Evolutionary conservation across 2,888 invertebrate species (phyloP), one percentile per base, ranked within the genome.

Genomic region (Trachelus troglodyta): DNA sequence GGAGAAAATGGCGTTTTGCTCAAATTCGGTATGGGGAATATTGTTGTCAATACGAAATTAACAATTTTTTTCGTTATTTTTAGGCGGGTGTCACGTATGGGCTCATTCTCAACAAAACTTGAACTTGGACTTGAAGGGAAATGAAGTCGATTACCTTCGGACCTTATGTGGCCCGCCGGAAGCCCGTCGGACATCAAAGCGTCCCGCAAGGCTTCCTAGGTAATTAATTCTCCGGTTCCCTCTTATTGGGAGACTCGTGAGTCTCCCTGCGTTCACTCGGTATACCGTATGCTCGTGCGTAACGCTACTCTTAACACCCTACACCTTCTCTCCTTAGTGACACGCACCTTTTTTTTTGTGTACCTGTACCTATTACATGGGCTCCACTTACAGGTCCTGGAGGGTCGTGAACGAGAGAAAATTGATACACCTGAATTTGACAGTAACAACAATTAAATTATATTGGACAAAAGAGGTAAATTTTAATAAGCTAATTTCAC

Each of bases 151-250:
- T 90, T 89, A 89, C 85, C 86, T 88, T 56, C 85, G 87, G 85
- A 87, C 86, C 86, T 89, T 87, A 87, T 83, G 83, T 81, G 82
- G 79, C 73, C 80, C 80, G 83, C 81, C 87, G 87, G 90, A 90
- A 89, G 87, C 89, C 88, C 83, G 85, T 85, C 81, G 85, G 86
- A 90, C 89, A 90, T 90, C 90, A 89, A 90, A 90, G 90, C 86
- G 83, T 85, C 83, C 80, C 82, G 83, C 84, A 83, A 85, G 89
- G 88, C 87, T 90, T 90, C 90, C 87, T 83, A 80, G 86, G 76
- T 86, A 86, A 79, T 79, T 79, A 79, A 79, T 79, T 79, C 79
- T 76, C 76, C 69, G 69, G 34, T 34, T 75, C 34, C 56, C 74
- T 71, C 71, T 4, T 34, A n/a, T 69, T 23, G 6, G 56, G 9